phyloP scores from a whole-genome alignment of 2,888 invertebrate species.

The Mongoloraphidia duomilia region DNA sequence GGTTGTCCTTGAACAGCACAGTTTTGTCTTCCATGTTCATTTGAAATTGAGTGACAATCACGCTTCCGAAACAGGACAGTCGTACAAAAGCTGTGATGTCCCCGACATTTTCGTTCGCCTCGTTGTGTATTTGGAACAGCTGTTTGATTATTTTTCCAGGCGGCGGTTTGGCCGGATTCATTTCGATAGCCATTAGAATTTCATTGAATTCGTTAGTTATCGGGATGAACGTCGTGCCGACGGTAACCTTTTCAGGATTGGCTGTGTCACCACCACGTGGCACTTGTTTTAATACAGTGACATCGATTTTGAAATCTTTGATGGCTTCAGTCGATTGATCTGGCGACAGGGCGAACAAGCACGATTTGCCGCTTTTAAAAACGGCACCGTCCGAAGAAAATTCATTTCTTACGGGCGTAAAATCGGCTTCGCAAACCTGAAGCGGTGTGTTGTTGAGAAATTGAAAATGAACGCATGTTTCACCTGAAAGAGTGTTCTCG shows the following conservation, averaged over 20 bases:
- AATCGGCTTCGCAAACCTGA: conserved; percentile 46
- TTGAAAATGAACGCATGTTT: conserved; percentile 46
- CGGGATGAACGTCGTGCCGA: conserved; percentile 43
- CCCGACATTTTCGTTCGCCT: conserved; percentile 37
- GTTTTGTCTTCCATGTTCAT: conserved; percentile 31
- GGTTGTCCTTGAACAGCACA: conserved; percentile 30
- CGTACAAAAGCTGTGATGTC: conserved; percentile 45
- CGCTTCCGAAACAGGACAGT: conserved; percentile 47
- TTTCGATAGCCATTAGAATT: conserved; percentile 31
- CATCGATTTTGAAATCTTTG: conserved; percentile 38
- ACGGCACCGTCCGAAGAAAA: conserved; percentile 28
- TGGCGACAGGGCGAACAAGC: conserved; percentile 47
- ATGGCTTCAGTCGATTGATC: conserved; percentile 36
- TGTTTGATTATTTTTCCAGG: conserved; percentile 45
- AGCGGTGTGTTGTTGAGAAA: conserved; percentile 42
- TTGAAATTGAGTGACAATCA: conserved; percentile 51
- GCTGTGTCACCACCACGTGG: conserved; percentile 35
- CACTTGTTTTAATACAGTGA: conserved; percentile 43
- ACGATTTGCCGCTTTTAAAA: conserved; percentile 50
- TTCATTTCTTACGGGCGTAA: conserved; percentile 24
- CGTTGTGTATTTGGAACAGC: conserved; percentile 37
- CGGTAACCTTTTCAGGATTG: conserved; percentile 43
- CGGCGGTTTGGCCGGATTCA: conserved; percentile 30
- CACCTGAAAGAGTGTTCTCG: conserved; percentile 29
- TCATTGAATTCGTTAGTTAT: conserved; percentile 44